Conservation (phyloP, 2,888 invertebrate species). For the Acleris laterana region DNA sequence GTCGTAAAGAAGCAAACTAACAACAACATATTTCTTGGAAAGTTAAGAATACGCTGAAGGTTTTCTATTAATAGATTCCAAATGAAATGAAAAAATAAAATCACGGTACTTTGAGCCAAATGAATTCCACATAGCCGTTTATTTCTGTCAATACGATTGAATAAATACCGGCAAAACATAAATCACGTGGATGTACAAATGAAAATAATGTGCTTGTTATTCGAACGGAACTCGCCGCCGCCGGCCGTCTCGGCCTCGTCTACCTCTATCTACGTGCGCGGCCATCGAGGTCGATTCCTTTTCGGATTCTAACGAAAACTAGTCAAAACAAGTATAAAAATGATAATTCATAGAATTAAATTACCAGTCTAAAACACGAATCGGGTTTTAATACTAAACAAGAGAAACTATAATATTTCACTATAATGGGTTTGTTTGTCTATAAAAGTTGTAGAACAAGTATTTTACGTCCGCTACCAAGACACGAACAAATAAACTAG, state of each 20-base stretch:
- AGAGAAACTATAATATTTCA: neutral
- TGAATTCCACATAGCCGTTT: conserved; percentile 8
- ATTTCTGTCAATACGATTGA: conserved; percentile 2
- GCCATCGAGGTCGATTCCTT: too few relatives aligned
- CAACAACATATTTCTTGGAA: too few relatives aligned
- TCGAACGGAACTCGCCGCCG: conserved; percentile 47
- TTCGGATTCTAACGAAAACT: too few relatives aligned
- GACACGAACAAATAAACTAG: conserved; percentile 11
- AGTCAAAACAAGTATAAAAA: too few relatives aligned
- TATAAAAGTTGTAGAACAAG: conserved; percentile 19
- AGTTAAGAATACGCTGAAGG: too few relatives aligned
- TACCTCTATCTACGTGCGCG: conserved; percentile 47
- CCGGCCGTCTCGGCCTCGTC: conserved; percentile 63
- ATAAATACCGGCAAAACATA: conserved; percentile 37
- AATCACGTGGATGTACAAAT: conserved; percentile 49
- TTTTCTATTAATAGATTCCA: too few relatives aligned
- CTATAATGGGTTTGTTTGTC: conserved; percentile 28
- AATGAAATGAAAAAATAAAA: too few relatives aligned
- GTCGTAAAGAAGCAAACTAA: too few relatives aligned
- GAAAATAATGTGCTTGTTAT: conserved; percentile 51
- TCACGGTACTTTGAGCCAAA: neutral
- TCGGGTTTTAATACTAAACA: too few relatives aligned
- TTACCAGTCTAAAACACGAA: too few relatives aligned
- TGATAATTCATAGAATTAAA: too few relatives aligned
- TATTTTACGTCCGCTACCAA: conserved; percentile 15